Conservation (phyloP, 1,140 invertebrate genomes). For the Periplaneta americana region DNA sequence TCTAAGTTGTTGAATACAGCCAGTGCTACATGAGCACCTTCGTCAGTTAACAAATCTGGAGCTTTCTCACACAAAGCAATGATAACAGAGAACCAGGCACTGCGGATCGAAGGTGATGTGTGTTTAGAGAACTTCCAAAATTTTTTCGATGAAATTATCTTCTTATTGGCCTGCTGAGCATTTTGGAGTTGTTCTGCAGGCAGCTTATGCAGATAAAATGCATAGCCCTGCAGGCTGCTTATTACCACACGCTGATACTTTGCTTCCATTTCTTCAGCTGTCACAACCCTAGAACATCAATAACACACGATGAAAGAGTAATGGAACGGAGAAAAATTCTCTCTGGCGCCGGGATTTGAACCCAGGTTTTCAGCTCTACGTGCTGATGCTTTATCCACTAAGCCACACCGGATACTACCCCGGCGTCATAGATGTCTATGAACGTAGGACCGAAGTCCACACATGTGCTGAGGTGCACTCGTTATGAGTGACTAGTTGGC, state of each 20-base stretch:
- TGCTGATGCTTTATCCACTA: too few species aligned
- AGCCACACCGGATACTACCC: too few species aligned
- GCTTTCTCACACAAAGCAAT: conserved; percentile 53
- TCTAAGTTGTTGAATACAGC: conserved; percentile 61
- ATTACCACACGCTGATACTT: conserved; percentile 64
- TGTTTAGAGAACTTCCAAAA: conserved; percentile 69
- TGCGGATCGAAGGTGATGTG: conserved; percentile 46
- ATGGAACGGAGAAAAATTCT: too few species aligned
- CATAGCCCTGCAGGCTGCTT: conserved; percentile 59
- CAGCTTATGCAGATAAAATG: conserved; percentile 51
- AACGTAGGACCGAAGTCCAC: too few species aligned
- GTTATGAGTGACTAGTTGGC: too few species aligned
- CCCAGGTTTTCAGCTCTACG: too few species aligned
- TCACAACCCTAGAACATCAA: conserved; percentile 45
- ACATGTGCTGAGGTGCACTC: too few species aligned
- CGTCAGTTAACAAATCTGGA: conserved; percentile 37
- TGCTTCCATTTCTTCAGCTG: conserved; percentile 63
- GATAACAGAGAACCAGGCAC: conserved; percentile 60
- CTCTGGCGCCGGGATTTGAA: too few species aligned
- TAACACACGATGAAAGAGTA: too few species aligned
- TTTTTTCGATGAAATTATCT: conserved; percentile 52
- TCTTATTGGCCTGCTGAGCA: conserved; percentile 40
- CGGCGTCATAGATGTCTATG: too few species aligned
- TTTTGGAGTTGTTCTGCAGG: conserved; percentile 43
- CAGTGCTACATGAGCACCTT: conserved; percentile 50